Base-by-base conservation (phyloP, 2,797 vertebrate species). In the Threskiornis aethiopicus region DNA sequence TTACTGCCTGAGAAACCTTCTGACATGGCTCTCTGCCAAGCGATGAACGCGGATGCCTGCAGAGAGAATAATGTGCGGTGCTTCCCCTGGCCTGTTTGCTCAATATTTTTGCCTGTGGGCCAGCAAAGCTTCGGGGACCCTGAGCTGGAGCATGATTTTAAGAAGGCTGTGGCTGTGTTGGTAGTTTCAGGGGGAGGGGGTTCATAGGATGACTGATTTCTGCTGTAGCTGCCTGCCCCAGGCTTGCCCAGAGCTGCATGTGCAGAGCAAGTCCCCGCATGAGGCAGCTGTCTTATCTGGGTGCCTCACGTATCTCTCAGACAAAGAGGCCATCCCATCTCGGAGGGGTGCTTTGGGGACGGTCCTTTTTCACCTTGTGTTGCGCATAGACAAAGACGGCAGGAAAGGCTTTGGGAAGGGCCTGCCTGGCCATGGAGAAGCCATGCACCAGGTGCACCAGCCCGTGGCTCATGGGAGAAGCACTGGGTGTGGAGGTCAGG, bases 1-100 rank as follows among this genome's bases (percentile, higher is more conserved):
- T 80, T 73, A 29, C 44, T 93, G 93, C 57, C 82, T 67, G 57
- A 86, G 87, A 91, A 91, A n/a, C 66, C 46, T 81, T 70, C 83
- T 75, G 91, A 46, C 20, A 11, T 4, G 4, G 62, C 84, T 91
- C 35, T 88, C 42, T 65, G 67, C 89, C 75, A 77, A 51, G 91
- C 2, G 0, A 4, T 26, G 87, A 62, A 42, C 2, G 1, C 1
- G 0, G 41, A 49, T 93, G 75, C 59, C 85, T 81, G 61, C n/a
- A 64, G 87, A 82, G 66, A 89, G 59, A 47, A 29, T 51, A 77
- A 58, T 1, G 0, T 35, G 47, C 5, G 2, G 37, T 78, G 69
- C 49, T 91, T 93, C 57, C 76, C 20, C 70, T 93, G 16, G 49
- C 76, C 94, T 88, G 3, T 75, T 88, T 52, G 24, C 80, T 78